These are phyloP conservation scores for Halyomorpha halys DNA, from an alignment of 1,140 invertebrate species.

Conservation along the genomic window DNA sequence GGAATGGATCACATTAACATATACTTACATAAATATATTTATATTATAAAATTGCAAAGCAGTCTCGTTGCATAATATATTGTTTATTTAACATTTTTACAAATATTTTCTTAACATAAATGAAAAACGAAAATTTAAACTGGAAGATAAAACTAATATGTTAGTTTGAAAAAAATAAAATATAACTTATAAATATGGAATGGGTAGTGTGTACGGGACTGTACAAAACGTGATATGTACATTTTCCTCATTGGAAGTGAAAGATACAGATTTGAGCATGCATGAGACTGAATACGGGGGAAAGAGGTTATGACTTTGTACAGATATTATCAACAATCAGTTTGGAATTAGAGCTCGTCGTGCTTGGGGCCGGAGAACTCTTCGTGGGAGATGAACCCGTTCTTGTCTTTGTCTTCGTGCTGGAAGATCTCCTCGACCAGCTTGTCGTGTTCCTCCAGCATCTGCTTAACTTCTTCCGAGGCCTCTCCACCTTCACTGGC, in stretches of 20 bases:
- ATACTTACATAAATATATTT: too few species aligned
- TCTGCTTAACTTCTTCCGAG: slow-evolving; percentile 66
- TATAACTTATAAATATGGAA: too few species aligned
- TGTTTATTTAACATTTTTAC: too few species aligned
- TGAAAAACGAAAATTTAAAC: background rate
- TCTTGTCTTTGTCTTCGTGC: slow-evolving; percentile 91
- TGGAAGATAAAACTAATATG: slow-evolving; percentile 5
- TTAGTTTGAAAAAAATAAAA: background rate
- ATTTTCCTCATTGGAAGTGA: slow-evolving; percentile 10
- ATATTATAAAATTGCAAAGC: too few species aligned
- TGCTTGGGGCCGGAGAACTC: slow-evolving; percentile 95
- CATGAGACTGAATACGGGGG: background rate
- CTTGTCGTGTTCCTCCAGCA: slow-evolving; percentile 82
- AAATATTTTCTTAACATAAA: too few species aligned
- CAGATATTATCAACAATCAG: slow-evolving; percentile 3
- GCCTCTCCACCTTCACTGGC: slow-evolving; percentile 44
- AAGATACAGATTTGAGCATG: slow-evolving; percentile 4
- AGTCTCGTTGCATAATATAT: too few species aligned
- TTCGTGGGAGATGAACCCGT: slow-evolving; percentile 88
- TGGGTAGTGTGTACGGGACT: background rate
- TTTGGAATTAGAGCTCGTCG: slow-evolving; percentile 72
- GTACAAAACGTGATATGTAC: slow-evolving; percentile 18
- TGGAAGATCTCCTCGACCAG: slow-evolving; percentile 93
- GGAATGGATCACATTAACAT: slow-evolving; percentile 11
- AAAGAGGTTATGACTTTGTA: slow-evolving; percentile 12